These are phyloP conservation scores for Habroteleia sp. DNA, from an alignment of 2,888 invertebrate genomes.

Conservation along the genomic window DNA sequence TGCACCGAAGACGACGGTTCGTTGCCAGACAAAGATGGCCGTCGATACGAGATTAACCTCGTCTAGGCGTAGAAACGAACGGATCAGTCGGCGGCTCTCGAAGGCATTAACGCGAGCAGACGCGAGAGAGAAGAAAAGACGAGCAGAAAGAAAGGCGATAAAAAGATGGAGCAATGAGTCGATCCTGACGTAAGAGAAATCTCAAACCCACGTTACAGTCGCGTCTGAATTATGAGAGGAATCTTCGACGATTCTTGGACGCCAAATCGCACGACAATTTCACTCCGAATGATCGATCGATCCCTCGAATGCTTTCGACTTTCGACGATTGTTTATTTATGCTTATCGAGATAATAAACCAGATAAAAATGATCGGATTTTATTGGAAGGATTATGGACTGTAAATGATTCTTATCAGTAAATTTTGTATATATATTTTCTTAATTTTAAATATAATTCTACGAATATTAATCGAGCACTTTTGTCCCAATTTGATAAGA, in stretches of 20 bases:
- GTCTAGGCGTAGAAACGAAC: constrained; percentile 56
- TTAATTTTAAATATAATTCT: too few species aligned
- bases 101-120: constrained; percentile 38
- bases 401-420: too few species aligned
- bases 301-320: neutral
- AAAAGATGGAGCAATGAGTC: constrained; percentile 54
- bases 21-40: constrained; percentile 61
- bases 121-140: neutral
- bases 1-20: constrained; percentile 50
- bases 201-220: constrained; percentile 54
- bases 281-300: constrained; percentile 11
- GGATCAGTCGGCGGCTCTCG: constrained; percentile 37
- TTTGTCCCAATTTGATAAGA: too few species aligned
- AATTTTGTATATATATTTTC: too few species aligned
- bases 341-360: too few species aligned
- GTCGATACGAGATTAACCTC: constrained; percentile 56
- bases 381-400: too few species aligned
- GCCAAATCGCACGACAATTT: too few species aligned
- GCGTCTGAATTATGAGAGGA: constrained; percentile 38
- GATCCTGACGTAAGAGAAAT: constrained; percentile 50
- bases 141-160: constrained; percentile 16
- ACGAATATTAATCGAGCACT: too few species aligned
- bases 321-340: neutral
- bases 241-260: too few species aligned
- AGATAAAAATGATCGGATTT: too few species aligned